These are phyloP conservation scores for Alca torda DNA, from an alignment of 2,797 vertebrate genomes.

Conservation along the genomic window DNA sequence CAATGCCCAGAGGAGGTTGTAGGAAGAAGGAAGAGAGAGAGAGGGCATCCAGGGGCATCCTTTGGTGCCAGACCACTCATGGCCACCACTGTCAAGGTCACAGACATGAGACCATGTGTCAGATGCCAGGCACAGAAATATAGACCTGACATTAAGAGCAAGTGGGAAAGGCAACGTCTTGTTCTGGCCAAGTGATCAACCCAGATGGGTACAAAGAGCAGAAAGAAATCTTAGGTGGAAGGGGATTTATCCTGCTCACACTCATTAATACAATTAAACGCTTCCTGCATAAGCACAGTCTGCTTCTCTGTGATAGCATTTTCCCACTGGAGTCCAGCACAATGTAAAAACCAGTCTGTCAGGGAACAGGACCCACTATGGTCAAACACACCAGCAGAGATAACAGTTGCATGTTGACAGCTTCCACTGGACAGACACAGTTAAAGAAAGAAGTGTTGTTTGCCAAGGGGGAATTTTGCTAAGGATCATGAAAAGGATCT, in stretches of 20 bases:
- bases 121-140: not conserved
- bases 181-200: not conserved
- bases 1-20: not conserved
- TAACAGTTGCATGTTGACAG: too few species aligned
- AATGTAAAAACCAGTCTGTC: not conserved
- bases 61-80: not conserved
- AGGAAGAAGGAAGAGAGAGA: not conserved
- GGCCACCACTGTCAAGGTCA: not conserved
- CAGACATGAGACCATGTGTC: not conserved
- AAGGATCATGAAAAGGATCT: not conserved
- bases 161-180: not conserved
- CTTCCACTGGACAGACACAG: not conserved
- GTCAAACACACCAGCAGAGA: not conserved
- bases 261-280: not conserved
- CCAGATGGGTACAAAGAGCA: not conserved
- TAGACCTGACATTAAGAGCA: fast-evolving
- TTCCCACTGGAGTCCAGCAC: not conserved
- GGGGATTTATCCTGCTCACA: not conserved
- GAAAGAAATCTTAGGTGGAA: not conserved
- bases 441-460: not conserved
- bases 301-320: not conserved
- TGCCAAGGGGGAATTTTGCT: not conserved
- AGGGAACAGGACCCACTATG: not conserved
- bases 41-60: too few species aligned
- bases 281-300: not conserved